phyloP scores from a whole-genome alignment of 2,888 invertebrate species.

The Cephus spinipes region DNA sequence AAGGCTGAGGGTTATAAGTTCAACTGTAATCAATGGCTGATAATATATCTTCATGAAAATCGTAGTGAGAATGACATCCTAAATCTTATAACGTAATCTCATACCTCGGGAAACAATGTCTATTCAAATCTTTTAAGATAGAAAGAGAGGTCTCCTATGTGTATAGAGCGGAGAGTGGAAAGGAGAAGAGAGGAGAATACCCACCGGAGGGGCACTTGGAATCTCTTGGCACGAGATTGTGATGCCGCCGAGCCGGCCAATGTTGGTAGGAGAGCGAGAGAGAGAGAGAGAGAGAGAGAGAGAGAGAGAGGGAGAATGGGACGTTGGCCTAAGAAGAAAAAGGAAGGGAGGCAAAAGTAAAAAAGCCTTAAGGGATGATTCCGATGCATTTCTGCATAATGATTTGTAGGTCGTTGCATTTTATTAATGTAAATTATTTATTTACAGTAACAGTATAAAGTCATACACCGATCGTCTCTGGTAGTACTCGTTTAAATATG shows the following conservation, averaged over 20 bases:
- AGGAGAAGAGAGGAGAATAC: not conserved
- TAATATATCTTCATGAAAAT: too few species aligned
- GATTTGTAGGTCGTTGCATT: conserved; percentile 63
- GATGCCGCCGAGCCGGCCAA: not conserved
- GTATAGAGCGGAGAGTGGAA: not conserved
- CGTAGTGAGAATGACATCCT: too few species aligned
- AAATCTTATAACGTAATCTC: too few species aligned
- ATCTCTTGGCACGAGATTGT: not conserved
- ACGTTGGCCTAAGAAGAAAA: conserved; percentile 4
- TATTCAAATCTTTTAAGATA: not conserved
- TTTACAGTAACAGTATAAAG: not conserved
- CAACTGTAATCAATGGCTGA: too few species aligned
- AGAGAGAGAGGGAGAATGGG: conserved; percentile 27
- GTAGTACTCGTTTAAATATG: not conserved
- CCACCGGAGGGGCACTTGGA: not conserved
- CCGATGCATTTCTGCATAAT: not conserved
- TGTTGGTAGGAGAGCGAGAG: conserved; percentile 14
- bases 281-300: conserved; percentile 17
- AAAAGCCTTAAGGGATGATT: conserved; percentile 10
- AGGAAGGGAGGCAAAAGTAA: conserved; percentile 11
- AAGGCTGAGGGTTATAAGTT: not conserved
- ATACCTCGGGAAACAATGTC: not conserved
- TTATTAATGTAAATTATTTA: conserved; percentile 56
- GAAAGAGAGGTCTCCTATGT: not conserved
- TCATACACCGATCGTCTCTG: not conserved